Base-by-base conservation (phyloP, 2,113 vertebrate genomes). In the Eulemur rufifrons region DNA sequence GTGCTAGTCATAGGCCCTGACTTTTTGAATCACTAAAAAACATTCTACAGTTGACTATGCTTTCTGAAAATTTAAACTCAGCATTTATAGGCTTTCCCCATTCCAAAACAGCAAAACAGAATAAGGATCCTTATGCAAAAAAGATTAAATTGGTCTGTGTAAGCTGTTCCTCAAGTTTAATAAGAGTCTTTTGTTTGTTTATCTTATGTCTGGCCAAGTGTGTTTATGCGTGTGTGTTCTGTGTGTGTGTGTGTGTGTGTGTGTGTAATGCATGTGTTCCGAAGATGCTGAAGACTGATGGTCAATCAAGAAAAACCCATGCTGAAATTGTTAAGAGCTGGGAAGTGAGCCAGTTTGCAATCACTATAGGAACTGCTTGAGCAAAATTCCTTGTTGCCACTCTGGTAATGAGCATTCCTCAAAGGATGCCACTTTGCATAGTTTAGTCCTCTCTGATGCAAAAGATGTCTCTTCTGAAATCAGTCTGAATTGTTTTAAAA, bases 321-420 rank as follows among this genome's bases (percentile, higher is more conserved):
- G 56, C 68, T 91, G 93, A 88, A 97, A 77, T 52, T 95, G 54
- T 93, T 93, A 23, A 94, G 39, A 37, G 92, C 90, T 95, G 92
- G 96, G 96, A 96, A 97, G 68, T 89, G 86, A 97, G 91, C 85
- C 94, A 97, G 56, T 97, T 94, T 94, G 96, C 64, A 96, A 96
- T 95, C 97, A 97, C 92, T 74, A 96, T 66, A 96, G 97, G 82
- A 96, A 92, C 73, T 89, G 73, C 63, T 95, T 84, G 81, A 96
- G 64, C 90, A 86, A 96, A 97, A 97, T 96, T 82, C 94, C 74
- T 93, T 86, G 86, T 84, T 73, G 0, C 74, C 86, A 95, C 47
- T 96, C 69, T 96, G 88, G 93, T 96, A 94, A 96, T 93, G 74
- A 94, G 78, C 86, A 96, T 87, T 86, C 42, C 74, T 97, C 92